Evolutionary conservation across 2,113 vertebrate species (phyloP).

Genomic region (Piaya cayana): DNA sequence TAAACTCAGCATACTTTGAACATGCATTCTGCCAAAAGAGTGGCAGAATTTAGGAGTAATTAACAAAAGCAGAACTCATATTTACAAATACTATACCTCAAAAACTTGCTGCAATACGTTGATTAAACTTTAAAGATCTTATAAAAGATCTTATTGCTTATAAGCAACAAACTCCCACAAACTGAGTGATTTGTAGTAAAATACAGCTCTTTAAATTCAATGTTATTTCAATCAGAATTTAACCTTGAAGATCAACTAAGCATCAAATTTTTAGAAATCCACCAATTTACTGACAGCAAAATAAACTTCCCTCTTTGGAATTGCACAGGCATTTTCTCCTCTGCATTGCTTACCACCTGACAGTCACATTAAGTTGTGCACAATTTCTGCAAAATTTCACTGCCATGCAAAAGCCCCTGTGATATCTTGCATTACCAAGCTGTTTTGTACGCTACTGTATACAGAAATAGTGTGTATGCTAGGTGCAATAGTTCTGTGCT

Average conservation of each 20-base stretch:
- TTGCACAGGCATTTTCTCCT: neutral
- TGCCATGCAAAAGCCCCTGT: neutral
- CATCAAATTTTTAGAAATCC: neutral
- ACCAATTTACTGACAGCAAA: neutral
- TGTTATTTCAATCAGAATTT: constrained; percentile 1
- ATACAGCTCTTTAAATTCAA: neutral
- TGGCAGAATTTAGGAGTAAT: neutral
- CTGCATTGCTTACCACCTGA: neutral
- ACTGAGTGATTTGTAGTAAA: neutral
- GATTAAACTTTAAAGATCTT: neutral
- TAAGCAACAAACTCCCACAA: neutral
- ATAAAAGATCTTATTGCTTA: neutral
- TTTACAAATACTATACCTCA: neutral
- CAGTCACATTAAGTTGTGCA: neutral
- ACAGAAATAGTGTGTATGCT: neutral
- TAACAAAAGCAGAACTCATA: neutral
- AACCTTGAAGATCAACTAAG: neutral
- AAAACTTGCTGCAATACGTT: neutral
- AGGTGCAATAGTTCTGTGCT: neutral
- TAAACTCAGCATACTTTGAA: neutral
- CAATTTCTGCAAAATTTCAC: neutral
- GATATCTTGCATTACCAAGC: neutral
- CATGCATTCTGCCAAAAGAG: neutral
- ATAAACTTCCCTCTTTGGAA: neutral
- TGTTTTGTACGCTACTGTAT: neutral